Evolutionary conservation across 2,113 vertebrate genomes (phyloP).

Genomic region (Euleptes europaea): DNA sequence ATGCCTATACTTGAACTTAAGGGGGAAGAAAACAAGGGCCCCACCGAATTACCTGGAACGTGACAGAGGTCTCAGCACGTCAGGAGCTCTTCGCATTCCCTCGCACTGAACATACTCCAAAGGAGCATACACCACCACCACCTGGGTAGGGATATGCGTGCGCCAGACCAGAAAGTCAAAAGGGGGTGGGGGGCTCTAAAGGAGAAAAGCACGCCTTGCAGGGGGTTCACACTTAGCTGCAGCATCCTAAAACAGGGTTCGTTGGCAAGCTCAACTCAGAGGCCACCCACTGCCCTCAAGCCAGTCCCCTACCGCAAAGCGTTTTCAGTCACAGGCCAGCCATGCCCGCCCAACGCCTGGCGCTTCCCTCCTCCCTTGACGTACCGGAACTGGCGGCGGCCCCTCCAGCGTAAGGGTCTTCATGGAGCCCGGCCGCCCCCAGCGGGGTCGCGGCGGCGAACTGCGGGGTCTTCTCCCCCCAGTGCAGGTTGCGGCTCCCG

Average conservation of each 20-base stretch:
- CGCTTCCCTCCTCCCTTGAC: conserved; percentile 11
- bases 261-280: not conserved
- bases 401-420: conserved; percentile 56
- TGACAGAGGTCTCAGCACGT: too few species aligned
- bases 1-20: not conserved
- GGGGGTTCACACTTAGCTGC: not conserved
- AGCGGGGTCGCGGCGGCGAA: conserved; percentile 71
- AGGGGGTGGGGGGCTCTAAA: not conserved
- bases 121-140: not conserved
- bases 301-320: too few species aligned
- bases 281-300: not conserved
- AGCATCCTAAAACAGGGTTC: not conserved
- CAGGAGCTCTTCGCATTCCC: not conserved
- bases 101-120: not conserved
- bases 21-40: not conserved
- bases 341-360: not conserved
- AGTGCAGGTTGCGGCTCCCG: conserved; percentile 92
- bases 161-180: not conserved
- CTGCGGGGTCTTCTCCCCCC: conserved; percentile 84
- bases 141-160: not conserved
- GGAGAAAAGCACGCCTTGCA: too few species aligned
- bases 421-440: conserved; percentile 65
- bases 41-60: not conserved
- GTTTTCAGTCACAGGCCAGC: too few species aligned
- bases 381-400: conserved; percentile 67